These are phyloP conservation scores for Bujurquina vittata DNA, from an alignment of 2,113 vertebrate genomes.

Conservation along the genomic window DNA sequence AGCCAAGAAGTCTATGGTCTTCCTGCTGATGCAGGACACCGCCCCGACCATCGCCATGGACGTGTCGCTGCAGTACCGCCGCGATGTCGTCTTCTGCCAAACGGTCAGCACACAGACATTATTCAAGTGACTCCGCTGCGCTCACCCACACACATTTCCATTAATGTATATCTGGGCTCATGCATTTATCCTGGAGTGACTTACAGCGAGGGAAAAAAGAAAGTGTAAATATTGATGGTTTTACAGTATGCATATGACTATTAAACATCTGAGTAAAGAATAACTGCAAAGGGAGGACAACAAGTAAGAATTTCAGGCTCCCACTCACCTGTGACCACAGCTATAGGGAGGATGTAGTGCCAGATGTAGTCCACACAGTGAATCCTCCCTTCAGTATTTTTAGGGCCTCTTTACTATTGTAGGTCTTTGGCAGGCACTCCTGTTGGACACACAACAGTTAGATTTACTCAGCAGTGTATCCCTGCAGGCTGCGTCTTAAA, in stretches of 20 bases:
- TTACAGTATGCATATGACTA: not conserved
- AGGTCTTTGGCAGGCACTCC: not conserved
- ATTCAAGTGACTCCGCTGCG: not conserved
- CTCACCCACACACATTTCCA: not conserved
- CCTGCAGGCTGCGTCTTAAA: not conserved
- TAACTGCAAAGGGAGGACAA: not conserved
- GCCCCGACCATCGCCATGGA: conserved; percentile 93
- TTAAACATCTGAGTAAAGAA: not conserved
- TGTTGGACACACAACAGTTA: not conserved
- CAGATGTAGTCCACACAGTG: not conserved
- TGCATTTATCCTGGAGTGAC: not conserved
- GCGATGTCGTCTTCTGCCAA: conserved; percentile 98
- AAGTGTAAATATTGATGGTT: conserved; percentile 1
- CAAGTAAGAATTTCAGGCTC: not conserved
- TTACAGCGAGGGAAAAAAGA: not conserved
- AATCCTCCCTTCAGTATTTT: not conserved
- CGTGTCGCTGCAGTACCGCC: conserved; percentile 93
- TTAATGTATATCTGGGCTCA: not conserved
- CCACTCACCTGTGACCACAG: not conserved
- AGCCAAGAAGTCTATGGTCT: conserved; percentile 97
- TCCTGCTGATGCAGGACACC: conserved; percentile 97
- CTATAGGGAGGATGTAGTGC: not conserved
- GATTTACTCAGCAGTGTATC: not conserved
- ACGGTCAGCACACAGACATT: conserved; percentile 82
- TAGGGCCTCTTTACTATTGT: not conserved